Conservation (phyloP, 2,113 vertebrate genomes). For the Coturnix japonica region DNA sequence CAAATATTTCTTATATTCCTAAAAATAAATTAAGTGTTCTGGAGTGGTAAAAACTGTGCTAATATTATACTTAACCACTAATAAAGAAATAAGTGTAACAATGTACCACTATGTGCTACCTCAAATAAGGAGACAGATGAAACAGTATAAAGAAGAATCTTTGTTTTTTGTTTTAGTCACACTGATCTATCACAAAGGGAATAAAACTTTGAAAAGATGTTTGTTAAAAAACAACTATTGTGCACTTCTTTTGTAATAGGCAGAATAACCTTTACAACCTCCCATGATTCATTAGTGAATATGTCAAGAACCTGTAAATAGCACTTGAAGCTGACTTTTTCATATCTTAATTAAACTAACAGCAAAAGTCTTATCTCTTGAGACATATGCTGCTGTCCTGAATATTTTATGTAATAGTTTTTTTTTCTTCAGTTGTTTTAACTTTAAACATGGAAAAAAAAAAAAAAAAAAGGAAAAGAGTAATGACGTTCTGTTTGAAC, state of each 20-base stretch:
- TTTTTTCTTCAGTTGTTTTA: slow-evolving; percentile 19
- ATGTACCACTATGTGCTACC: not conserved
- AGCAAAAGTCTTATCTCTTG: slow-evolving; percentile 44
- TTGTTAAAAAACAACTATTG: not conserved
- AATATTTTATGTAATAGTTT: slow-evolving; percentile 48
- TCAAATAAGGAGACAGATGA: not conserved
- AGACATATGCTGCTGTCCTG: slow-evolving; percentile 9
- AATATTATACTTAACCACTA: not conserved
- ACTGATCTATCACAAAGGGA: not conserved
- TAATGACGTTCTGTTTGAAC: not conserved
- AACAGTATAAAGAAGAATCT: not conserved
- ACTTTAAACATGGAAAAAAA: slow-evolving; percentile 17
- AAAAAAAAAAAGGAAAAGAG: slow-evolving; percentile 28
- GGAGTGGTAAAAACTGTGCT: not conserved
- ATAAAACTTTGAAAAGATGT: not conserved
- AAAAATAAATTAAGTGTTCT: not conserved
- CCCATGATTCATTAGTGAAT: slow-evolving; percentile 47
- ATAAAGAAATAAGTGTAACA: not conserved
- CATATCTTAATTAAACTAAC: slow-evolving; percentile 44
- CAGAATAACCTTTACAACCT: slow-evolving; percentile 37
- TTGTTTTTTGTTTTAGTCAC: not conserved
- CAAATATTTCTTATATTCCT: not conserved
- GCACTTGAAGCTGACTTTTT: not conserved
- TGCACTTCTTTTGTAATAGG: slow-evolving; percentile 30
- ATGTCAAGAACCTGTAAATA: slow-evolving; percentile 54